Evolutionary conservation across 2,888 invertebrate species (phyloP), one percentile per base, ranked within the genome.

Genomic region (Drosophila conformis): DNA sequence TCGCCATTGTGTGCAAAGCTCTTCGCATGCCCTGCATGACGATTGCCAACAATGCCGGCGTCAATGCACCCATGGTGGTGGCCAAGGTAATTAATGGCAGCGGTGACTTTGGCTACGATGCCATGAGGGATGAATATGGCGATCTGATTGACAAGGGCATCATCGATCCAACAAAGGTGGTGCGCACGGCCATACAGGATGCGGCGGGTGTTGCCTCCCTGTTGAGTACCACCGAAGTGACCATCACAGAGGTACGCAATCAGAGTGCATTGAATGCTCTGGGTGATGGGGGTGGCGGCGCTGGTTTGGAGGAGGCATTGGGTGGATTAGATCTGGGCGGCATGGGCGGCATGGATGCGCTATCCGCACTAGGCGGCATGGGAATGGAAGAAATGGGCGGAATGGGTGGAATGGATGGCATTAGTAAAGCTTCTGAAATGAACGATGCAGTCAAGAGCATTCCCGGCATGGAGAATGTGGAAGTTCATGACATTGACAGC

Each of bases 171-270:
- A 98, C 98, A 1, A 98, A 99, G 94, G 87, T 87, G 81, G 97
- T 99, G 21, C 94, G 98, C 84, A 98, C 98, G 1, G 98, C 98
- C 0, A 94, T 99, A 33, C 96, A 97, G n/a, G 98, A 99, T 93
- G 98, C 98, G 13, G 96, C 98, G 49, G 98, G 98, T 40, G 98
- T 99, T 18, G 98, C 99, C 0, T 98, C 98, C 0, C 94, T 99
- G 4, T 94, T 99, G n/a, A 97, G 98, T 38, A 99, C 99, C n/a
- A 98, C 98, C 0, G 99, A 99, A 94, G 97, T 97, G 51, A 99
- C 99, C 7, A 97, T 99, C 74, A 97, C 97, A 35, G 99, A 99
- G 90, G 94, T 97, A 51, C 99, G 99, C 7, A 96, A 96, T 91
- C 98, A 98, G 92, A 96, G 97, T 82, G 95, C 95, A 35, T 95